Evolutionary conservation across 2,888 invertebrate genomes (phyloP), one percentile per base, ranked within the genome.

Genomic region (Tetranychus truncatus): DNA sequence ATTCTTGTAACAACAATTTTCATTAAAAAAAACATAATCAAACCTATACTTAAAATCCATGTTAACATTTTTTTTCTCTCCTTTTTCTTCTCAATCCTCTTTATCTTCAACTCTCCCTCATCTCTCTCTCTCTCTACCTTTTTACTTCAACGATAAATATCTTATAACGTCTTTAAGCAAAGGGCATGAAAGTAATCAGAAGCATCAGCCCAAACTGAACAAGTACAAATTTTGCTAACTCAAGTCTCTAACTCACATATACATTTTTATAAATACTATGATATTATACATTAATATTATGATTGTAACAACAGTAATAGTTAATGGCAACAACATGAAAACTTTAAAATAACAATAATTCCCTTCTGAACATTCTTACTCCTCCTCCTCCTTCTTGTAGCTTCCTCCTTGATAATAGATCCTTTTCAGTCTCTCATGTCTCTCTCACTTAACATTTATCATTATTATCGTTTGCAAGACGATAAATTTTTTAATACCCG

Each of bases 51-150:
- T 69, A 69, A 24, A 24, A 69, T 69, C 21, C 69, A 69, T 20
- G 69, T 24, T 20, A 24, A 20, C 21, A 21, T 9, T 11, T 69
- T 24, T 69, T 69, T 66, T 20, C 20, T 20, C 66, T 20, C 20
- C n/a, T 66, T 66, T 66, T 66, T 66, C 18, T 18, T 66, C 11
- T 20, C n/a, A 66, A 66, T 66, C 66, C 18, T 20, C 20, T 20
- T 20, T 8, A 18, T 20, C n/a, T 20, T 66, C 18, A 20, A 18
- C 15, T 18, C 66, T 18, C n/a, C n/a, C 66, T 66, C n/a, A 6
- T 69, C 69, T 24, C 69, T 69, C 69, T 69, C 69, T 69, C 69
- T 69, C 69, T 69, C 69, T 69, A 18, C 20, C 20, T 69, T 20
- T 69, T n/a, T 24, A 6, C 1, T 1, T 11, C 9, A 18, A 69